Evolutionary conservation across 2,113 vertebrate species (phyloP), one percentile per base, ranked within the genome.

Genomic region (Laticauda colubrina): DNA sequence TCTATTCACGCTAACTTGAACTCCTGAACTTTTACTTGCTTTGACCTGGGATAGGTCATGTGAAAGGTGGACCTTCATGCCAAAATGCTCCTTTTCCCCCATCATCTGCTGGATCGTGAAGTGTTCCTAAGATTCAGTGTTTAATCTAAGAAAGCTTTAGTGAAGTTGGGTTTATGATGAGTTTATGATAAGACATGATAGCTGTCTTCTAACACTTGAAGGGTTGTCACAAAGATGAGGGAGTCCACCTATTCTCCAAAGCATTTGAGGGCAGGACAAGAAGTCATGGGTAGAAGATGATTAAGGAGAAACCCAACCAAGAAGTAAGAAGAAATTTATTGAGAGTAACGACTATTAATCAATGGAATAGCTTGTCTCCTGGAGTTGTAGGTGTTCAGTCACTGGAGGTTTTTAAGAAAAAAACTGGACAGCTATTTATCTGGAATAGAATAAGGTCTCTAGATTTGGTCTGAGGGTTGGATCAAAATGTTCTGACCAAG

Each of bases 21-120:
- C 43, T 61, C 2, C 39, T 57, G n/a, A 57, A 59, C 2, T 95
- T 93, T 95, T 95, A 75, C 85, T n/a, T 94, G 45, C 92, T 95
- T 93, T 94, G 57, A 90, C 86, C 91, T 93, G 95, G 92, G 92
- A 92, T 93, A 95, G 89, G 59, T 93, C 89, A 89, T 26, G 12
- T 29, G 24, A 23, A 57, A 43, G 56, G 5, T 15, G 5, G 26
- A 43, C 10, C 34, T 89, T 43, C 2, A 24, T 8, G 3, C 3
- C 5, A 3, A 81, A 9, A 21, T 3, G 7, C 0, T 43, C 0
- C 34, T 21, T 9, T 5, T 39, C 15, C 75, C 3, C 34, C 0
- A 4, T 18, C 7, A 21, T 3, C 34, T 39, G 34, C 69, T 81
- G 34, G 75, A 39, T 75, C 0, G 2, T 81, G 69, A 81, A 81